These are phyloP conservation scores for Brachionus rubens DNA, from an alignment of 1,140 invertebrate genomes.

Conservation along the genomic window DNA sequence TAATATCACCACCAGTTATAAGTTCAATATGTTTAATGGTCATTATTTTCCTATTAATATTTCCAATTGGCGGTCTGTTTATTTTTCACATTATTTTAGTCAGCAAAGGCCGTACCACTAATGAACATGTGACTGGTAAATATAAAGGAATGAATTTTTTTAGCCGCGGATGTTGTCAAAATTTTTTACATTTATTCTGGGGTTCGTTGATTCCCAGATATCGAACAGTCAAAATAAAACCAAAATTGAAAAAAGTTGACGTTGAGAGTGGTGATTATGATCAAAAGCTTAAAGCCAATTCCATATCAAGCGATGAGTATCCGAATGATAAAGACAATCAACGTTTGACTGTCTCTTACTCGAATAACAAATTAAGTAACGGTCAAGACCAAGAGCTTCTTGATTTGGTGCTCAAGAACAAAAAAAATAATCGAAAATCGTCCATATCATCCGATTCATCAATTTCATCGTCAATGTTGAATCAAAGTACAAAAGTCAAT, in stretches of 20 bases:
- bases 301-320: conserved; percentile 17
- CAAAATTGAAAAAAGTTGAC: background rate
- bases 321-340: conserved; percentile 25
- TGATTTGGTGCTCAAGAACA: conserved; percentile 15
- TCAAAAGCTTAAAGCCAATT: background rate
- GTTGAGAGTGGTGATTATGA: background rate
- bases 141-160: conserved; percentile 94
- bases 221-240: background rate
- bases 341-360: conserved; percentile 12
- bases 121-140: conserved; percentile 98
- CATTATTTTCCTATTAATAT: conserved; percentile 80
- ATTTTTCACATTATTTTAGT: conserved; percentile 96
- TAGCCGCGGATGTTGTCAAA: conserved; percentile 6
- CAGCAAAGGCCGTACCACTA: conserved; percentile 95
- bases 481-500: conserved; percentile 6
- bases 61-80: conserved; percentile 94
- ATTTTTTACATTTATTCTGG: conserved; percentile 24
- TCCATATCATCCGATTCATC: conserved; percentile 27
- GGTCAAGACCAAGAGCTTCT: conserved; percentile 21
- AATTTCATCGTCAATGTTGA: conserved; percentile 44
- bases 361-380: background rate
- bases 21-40: conserved; percentile 77
- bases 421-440: conserved; percentile 33
- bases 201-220: conserved; percentile 19
- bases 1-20: conserved; percentile 51